Evolutionary conservation across 2,797 vertebrate genomes (phyloP).

Genomic region (Alfaro cultratus): DNA sequence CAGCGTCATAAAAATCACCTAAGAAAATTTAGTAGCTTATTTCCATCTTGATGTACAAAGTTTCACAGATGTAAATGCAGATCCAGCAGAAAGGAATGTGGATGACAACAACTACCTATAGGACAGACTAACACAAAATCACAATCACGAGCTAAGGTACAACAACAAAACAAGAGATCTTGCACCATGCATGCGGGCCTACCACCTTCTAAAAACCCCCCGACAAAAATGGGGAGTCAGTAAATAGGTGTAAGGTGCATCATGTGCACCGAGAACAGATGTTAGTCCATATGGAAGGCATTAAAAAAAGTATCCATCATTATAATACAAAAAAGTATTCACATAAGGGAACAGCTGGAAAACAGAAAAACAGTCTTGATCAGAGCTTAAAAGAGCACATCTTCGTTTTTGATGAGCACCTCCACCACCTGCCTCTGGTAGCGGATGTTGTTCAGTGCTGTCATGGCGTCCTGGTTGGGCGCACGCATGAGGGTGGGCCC

Average conservation of each 20-base stretch:
- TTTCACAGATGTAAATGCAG: constrained; percentile 70
- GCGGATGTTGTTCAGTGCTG: constrained; percentile 95
- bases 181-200: constrained; percentile 78
- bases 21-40: constrained; percentile 73
- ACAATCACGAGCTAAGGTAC: constrained; percentile 90
- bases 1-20: constrained; percentile 70
- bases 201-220: constrained; percentile 81
- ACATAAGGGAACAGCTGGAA: constrained; percentile 77
- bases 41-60: constrained; percentile 80
- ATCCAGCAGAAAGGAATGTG: constrained; percentile 77
- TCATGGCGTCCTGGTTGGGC: constrained; percentile 92
- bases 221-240: constrained; percentile 93
- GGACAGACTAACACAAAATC: constrained; percentile 81
- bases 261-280: constrained; percentile 82
- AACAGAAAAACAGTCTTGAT: constrained; percentile 71
- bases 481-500: constrained; percentile 97
- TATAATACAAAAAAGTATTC: constrained; percentile 75
- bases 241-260: constrained; percentile 85
- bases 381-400: constrained; percentile 91
- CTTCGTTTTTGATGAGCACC: constrained; percentile 97
- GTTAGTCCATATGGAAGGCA: constrained; percentile 80
- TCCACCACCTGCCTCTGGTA: constrained; percentile 99
- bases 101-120: constrained; percentile 66
- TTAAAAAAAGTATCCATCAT: constrained; percentile 57
- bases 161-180: constrained; percentile 84